Evolutionary conservation across 2,888 invertebrate genomes (phyloP).

Genomic region (Oscheius sp.): DNA sequence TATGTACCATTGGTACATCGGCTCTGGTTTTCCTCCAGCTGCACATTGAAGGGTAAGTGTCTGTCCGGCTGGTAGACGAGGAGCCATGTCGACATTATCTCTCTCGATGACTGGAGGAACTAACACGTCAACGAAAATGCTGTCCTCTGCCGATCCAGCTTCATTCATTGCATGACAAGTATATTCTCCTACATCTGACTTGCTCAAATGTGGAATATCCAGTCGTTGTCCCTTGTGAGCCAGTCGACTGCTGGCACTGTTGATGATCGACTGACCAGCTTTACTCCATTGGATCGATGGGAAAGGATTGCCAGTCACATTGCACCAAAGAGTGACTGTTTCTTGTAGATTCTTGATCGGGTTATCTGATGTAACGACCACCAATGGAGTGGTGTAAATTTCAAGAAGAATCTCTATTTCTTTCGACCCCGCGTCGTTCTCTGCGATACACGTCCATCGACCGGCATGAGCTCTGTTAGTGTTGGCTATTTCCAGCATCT

Average conservation of each 20-base stretch:
- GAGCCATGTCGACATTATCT: constrained; percentile 64
- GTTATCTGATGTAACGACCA: constrained; percentile 54
- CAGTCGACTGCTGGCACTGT: constrained; percentile 59
- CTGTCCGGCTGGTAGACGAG: constrained; percentile 73
- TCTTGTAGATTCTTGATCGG: constrained; percentile 67
- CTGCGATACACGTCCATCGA: constrained; percentile 72
- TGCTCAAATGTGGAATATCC: constrained; percentile 65
- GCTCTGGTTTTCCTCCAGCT: constrained; percentile 74
- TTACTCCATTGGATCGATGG: constrained; percentile 70
- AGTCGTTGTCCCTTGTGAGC: constrained; percentile 59
- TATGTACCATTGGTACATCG: constrained; percentile 74
- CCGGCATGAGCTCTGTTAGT: constrained; percentile 64
- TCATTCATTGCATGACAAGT: constrained; percentile 76
- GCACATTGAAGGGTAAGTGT: constrained; percentile 75
- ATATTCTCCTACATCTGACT: constrained; percentile 76
- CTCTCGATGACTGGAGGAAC: constrained; percentile 72
- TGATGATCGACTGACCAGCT: constrained; percentile 75
- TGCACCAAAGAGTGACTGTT: constrained; percentile 71
- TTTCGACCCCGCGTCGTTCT: constrained; percentile 72
- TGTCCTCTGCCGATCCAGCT: constrained; percentile 74
- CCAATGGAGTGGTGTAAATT: constrained; percentile 65
- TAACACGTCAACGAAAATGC: constrained; percentile 75
- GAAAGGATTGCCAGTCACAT: constrained; percentile 71
- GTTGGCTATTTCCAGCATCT: constrained; percentile 55
- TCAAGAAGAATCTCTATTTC: constrained; percentile 62